A percentile compares a stretch with the other conserved stretches of the same genome.
phyloP scores from a whole-genome alignment of 2,113 vertebrate species.

The Dicaeum eximium region DNA sequence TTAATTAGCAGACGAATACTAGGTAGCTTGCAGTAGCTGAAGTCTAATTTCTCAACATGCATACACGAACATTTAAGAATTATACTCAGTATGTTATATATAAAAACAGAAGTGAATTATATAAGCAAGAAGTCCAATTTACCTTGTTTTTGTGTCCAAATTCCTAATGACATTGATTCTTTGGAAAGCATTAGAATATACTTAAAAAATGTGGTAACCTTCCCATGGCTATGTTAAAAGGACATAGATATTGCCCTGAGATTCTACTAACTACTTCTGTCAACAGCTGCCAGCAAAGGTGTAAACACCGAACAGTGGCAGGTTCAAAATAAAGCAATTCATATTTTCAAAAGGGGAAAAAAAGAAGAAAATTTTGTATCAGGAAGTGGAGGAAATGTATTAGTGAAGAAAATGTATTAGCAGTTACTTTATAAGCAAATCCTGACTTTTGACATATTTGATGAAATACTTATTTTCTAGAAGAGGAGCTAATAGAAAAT shows the following conservation, averaged over 20 bases:
- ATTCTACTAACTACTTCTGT: neutral
- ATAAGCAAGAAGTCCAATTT: neutral
- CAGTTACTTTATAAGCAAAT: conserved; percentile 59
- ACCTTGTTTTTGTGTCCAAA: neutral
- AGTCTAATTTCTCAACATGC: neutral
- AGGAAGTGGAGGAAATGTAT: neutral
- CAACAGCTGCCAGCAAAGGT: neutral
- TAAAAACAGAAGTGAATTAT: neutral
- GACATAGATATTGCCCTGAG: neutral
- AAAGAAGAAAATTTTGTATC: neutral
- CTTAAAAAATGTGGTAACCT: neutral
- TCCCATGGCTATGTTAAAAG: neutral
- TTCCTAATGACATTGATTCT: neutral
- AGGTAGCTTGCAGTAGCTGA: neutral
- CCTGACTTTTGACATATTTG: conserved; percentile 10
- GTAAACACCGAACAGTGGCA: neutral
- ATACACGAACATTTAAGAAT: neutral
- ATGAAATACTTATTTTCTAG: conserved; percentile 56
- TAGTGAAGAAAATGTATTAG: neutral
- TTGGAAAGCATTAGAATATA: neutral
- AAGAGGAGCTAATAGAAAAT: conserved; percentile 54
- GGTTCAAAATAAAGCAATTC: neutral
- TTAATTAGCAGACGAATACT: neutral
- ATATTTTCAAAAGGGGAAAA: neutral
- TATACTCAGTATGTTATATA: neutral